Evolutionary conservation across 2,113 vertebrate species (phyloP).

Genomic region (Cryptomyrus ogoouensis): DNA sequence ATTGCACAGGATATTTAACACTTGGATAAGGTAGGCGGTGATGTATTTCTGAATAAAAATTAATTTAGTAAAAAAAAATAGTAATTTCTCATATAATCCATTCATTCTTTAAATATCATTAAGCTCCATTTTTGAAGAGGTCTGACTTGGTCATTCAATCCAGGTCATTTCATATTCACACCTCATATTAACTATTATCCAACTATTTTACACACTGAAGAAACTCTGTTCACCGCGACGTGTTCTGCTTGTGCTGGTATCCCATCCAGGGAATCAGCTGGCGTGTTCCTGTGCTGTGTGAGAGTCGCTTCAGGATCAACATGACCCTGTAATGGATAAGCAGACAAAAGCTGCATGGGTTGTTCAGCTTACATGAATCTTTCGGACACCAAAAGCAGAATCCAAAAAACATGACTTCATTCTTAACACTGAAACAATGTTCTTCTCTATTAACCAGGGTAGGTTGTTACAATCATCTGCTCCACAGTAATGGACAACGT

Average conservation of each 20-base stretch:
- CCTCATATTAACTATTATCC: not conserved
- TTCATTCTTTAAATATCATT: not conserved
- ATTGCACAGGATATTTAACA: constrained; percentile 5
- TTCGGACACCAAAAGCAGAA: not conserved
- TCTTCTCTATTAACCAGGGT: not conserved
- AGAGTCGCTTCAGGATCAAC: not conserved
- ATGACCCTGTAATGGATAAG: not conserved
- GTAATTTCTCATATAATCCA: not conserved
- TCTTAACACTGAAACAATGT: not conserved
- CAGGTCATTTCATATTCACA: not conserved
- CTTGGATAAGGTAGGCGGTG: not conserved
- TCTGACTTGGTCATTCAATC: not conserved
- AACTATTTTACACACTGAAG: not conserved
- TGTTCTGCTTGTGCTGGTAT: not conserved
- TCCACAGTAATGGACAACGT: not conserved
- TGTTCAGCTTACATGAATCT: not conserved
- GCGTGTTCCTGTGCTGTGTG: not conserved
- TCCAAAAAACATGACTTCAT: not conserved
- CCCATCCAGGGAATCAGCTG: not conserved
- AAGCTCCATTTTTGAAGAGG: not conserved
- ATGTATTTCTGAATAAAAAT: not conserved
- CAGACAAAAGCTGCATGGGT: not conserved
- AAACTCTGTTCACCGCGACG: not conserved
- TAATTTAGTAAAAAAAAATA: constrained; percentile 6
- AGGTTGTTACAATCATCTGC: not conserved